These are phyloP conservation scores for Typhlichthys subterraneus DNA, from an alignment of 2,797 vertebrate species.

Conservation along the genomic window DNA sequence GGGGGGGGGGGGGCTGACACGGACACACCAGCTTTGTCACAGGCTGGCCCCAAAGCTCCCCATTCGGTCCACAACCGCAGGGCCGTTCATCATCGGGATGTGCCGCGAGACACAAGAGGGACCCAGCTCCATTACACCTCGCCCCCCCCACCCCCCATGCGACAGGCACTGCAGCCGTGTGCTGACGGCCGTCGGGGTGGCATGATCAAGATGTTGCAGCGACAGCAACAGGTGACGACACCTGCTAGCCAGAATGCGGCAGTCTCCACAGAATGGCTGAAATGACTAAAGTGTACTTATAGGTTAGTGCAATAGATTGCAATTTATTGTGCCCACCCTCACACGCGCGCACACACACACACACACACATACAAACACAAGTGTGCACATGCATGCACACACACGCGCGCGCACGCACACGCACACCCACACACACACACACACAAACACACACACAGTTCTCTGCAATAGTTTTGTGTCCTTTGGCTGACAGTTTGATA, in stretches of 20 bases:
- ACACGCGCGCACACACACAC: constrained; percentile 3
- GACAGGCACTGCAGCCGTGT: constrained; percentile 10
- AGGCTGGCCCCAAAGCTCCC: constrained; percentile 30
- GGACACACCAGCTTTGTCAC: constrained; percentile 16
- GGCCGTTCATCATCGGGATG: constrained; percentile 59
- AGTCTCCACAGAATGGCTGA: constrained; percentile 53
- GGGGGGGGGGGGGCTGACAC: constrained; percentile 18
- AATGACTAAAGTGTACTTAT: constrained; percentile 40
- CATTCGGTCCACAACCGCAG: constrained; percentile 34
- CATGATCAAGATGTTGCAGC: constrained; percentile 50
- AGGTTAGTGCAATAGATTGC: constrained; percentile 28
- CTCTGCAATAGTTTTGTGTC: too few species aligned
- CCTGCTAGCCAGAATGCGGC: constrained; percentile 50
- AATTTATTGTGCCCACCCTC: constrained; percentile 20
- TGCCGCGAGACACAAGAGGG: constrained; percentile 20
- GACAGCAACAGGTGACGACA: constrained; percentile 68
- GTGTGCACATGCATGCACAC: neutral
- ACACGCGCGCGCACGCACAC: constrained; percentile 7
- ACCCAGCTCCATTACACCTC: constrained; percentile 38
- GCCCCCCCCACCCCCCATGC: constrained; percentile 4
- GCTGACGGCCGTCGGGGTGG: constrained; percentile 16
- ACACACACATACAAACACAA: too few species aligned
- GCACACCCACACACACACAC: constrained; percentile 1
- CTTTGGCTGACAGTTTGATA: constrained; percentile 7
- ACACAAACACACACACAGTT: constrained; percentile 2